phyloP scores from a whole-genome alignment of 30 jellyfish, hydroid and myxozoan genomes.

The Hydractinia symbiolongicarpus region DNA sequence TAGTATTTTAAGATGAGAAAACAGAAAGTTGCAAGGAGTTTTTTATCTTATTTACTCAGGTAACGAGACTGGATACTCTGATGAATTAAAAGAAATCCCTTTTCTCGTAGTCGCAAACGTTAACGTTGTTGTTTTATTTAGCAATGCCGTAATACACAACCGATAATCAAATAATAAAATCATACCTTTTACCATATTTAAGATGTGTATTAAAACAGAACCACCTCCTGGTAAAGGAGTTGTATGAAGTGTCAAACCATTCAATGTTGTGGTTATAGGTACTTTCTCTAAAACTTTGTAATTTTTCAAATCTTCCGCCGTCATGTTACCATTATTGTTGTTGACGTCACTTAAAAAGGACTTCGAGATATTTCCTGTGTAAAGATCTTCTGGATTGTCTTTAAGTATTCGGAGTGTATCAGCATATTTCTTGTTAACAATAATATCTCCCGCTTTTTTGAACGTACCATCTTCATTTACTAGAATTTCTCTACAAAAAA shows the following conservation, averaged over 20 bases:
- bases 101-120: too few species aligned
- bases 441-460: slow-evolving; percentile 48
- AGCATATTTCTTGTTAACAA: slow-evolving; percentile 45
- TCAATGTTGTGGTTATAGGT: slow-evolving; percentile 32
- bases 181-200: slow-evolving; percentile 54
- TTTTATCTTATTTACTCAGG: too few species aligned
- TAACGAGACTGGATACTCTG: too few species aligned
- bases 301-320: slow-evolving; percentile 44
- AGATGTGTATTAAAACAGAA: slow-evolving; percentile 49
- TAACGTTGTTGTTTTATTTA: too few species aligned
- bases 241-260: slow-evolving; percentile 40
- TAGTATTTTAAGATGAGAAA: too few species aligned
- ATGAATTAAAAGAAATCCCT: too few species aligned
- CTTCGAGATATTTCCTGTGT: slow-evolving; percentile 56
- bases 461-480: slow-evolving; percentile 10
- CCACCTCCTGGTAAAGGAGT: slow-evolving; percentile 87
- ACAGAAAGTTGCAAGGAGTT: too few species aligned
- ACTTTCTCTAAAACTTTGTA: slow-evolving; percentile 39
- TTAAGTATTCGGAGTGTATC: slow-evolving; percentile 39
- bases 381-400: slow-evolving; percentile 46
- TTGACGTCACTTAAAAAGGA: slow-evolving; percentile 41
- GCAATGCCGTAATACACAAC: too few species aligned
- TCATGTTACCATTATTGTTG: slow-evolving; percentile 45
- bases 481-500: slow-evolving; percentile 20
- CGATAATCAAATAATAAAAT: too few species aligned